phyloP scores from a whole-genome alignment of 2,888 invertebrate genomes.

The Steinernema hermaphroditum region DNA sequence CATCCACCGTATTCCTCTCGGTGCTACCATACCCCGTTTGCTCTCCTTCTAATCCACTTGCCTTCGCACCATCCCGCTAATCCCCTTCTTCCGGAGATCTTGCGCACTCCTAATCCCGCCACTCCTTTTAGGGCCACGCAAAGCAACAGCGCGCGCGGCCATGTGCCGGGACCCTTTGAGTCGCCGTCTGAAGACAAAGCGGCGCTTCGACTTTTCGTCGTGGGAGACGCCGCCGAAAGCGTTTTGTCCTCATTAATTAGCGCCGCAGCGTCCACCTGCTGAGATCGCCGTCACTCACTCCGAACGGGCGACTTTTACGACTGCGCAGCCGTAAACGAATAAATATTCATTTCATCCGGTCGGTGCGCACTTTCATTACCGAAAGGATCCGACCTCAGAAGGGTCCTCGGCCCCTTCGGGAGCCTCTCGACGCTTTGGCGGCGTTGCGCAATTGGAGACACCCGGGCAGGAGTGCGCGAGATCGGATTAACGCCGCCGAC shows the following conservation, averaged over 20 bases:
- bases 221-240: slow-evolving; percentile 18
- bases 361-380: slow-evolving; percentile 6
- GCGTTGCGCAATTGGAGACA: slow-evolving; percentile 28
- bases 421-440: slow-evolving; percentile 28
- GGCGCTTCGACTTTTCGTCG: background rate
- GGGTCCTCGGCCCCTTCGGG: slow-evolving; percentile 9
- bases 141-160: slow-evolving; percentile 20
- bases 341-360: slow-evolving; percentile 29
- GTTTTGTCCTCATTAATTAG: slow-evolving; percentile 28
- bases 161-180: slow-evolving; percentile 2
- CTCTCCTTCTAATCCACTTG: slow-evolving; percentile 5
- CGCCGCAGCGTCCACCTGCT: slow-evolving; percentile 14
- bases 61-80: slow-evolving; percentile 27
- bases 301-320: slow-evolving; percentile 21
- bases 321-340: slow-evolving; percentile 19
- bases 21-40: slow-evolving; percentile 2
- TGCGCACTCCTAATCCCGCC: background rate
- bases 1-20: too few species aligned
- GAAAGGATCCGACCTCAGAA: background rate
- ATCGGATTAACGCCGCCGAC: slow-evolving; percentile 21
- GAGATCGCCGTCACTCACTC: slow-evolving; percentile 4
- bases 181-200: slow-evolving; percentile 7
- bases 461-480: slow-evolving; percentile 1
- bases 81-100: too few species aligned
- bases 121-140: slow-evolving; percentile 12